Evolutionary conservation across 2,888 invertebrate genomes (phyloP), one percentile per base, ranked within the genome.

Genomic region (Brassicogethes aeneus): DNA sequence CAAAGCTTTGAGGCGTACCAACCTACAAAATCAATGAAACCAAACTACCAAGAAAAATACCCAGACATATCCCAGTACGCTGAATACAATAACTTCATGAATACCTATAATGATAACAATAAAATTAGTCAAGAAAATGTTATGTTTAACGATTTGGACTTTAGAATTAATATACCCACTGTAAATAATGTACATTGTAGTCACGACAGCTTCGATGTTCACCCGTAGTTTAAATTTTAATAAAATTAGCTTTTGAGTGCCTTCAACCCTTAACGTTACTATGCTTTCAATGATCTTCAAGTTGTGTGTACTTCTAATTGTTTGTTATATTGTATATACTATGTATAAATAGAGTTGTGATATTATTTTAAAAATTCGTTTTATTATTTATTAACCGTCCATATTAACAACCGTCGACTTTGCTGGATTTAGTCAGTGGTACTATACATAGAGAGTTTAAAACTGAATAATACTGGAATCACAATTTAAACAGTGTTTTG

Each of bases 351-450:
- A 42, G 39, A 37, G 37, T 46, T 46, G 46, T 46, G 46, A 45
- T 45, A 45, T 36, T 33, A 12, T 33, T n/a, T 33, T 8, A 5
- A 5, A 23, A 7, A 23, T 5, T 23, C 10, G 10, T 23, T 23
- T 5, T 23, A 23, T 23, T 23, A 23, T 23, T 23, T 23, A 5
- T 10, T 23, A 23, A 23, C 23, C 23, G n/a, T n/a, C n/a, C n/a
- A n/a, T n/a, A n/a, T n/a, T n/a, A n/a, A n/a, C n/a, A n/a, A n/a
- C n/a, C n/a, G n/a, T n/a, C n/a, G n/a, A n/a, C n/a, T n/a, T n/a
- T 85, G 41, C 72, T 84, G 3, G 85, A 85, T 51, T 69, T 85
- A 3, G 84, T 82, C 30, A 79, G 79, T 45, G 85, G 84, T 2
- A 82, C 80, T 37, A 83, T 78, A 30, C 76, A 77, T 51, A 70